Evolutionary conservation across 2,888 invertebrate genomes (phyloP), one percentile per base, ranked within the genome.

Genomic region (Litoditis marina): DNA sequence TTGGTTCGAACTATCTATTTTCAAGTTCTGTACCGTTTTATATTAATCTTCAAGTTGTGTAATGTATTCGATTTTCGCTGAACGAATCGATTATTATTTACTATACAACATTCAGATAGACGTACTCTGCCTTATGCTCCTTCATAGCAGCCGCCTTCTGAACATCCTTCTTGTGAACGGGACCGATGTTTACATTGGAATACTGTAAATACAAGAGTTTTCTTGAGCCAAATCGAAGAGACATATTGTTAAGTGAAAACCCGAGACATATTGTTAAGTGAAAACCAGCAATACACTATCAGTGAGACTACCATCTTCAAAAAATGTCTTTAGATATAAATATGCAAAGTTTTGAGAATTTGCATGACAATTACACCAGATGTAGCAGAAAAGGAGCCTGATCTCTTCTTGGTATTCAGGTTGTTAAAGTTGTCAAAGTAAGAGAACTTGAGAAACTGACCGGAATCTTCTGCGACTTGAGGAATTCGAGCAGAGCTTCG

Each of bases 131-230:
- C 83, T 96, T 95, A 85, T 95, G 94, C 84, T 98, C 96, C 87
- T 98, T 86, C 98, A 99, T 99, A 74, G 92, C 92, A n/a, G 96
- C 95, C 25, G 96, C 95, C 84, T 93, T 95, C 92, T 96, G 96
- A 47, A 99, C 94, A 86, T 99, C 98, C 84, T 92, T 92, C 85
- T 94, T 96, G 79, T 96, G 98, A 59, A 99, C 95, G 32, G 98
- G 98, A 16, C 98, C 98, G 86, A 99, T 98, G 81, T 95, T 91
- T 83, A 99, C 95, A 61, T 94, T 94, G 50, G 93, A 91, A 85
- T 94, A 95, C 92, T 94, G 88, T 44, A 89, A 88, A 39, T n/a
- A 36, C 6, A 3, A 27, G 6, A 50, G 22, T 50, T 13, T 36
- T 19, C 6, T n/a, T 2, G 13, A 56, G n/a, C n/a, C 31, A 13